These are phyloP conservation scores for Botia almorhae DNA, from an alignment of 2,797 vertebrate genomes.

Conservation along the genomic window DNA sequence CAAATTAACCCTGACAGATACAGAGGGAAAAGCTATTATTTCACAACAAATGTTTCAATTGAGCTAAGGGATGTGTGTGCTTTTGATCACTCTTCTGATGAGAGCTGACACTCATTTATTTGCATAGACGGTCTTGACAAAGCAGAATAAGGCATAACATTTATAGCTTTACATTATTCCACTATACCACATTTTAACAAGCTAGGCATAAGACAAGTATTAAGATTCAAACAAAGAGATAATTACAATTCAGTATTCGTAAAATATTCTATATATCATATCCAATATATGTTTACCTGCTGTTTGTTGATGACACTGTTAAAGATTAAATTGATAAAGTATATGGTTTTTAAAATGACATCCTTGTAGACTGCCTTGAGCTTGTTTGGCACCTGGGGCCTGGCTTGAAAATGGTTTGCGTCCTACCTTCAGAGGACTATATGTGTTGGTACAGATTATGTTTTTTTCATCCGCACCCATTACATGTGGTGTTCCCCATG, in stretches of 20 bases:
- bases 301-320: not conserved
- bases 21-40: constrained; percentile 17
- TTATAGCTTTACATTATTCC: not conserved
- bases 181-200: not conserved
- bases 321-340: not conserved
- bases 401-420: not conserved
- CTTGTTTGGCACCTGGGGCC: not conserved
- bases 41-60: constrained; percentile 2
- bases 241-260: not conserved
- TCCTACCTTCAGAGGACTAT: not conserved
- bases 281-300: not conserved
- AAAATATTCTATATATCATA: not conserved
- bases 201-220: not conserved
- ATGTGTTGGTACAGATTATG: not conserved
- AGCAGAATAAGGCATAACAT: not conserved
- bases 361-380: not conserved
- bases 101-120: constrained; percentile 14
- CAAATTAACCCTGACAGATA: constrained; percentile 31
- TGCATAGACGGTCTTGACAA: not conserved
- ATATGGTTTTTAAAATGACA: not conserved
- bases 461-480: not conserved
- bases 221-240: not conserved
- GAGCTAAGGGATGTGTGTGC: constrained; percentile 13
- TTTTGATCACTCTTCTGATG: not conserved
- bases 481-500: not conserved